These are phyloP conservation scores for Lichenostomus cassidix DNA, from an alignment of 2,113 vertebrate genomes.

Conservation along the genomic window DNA sequence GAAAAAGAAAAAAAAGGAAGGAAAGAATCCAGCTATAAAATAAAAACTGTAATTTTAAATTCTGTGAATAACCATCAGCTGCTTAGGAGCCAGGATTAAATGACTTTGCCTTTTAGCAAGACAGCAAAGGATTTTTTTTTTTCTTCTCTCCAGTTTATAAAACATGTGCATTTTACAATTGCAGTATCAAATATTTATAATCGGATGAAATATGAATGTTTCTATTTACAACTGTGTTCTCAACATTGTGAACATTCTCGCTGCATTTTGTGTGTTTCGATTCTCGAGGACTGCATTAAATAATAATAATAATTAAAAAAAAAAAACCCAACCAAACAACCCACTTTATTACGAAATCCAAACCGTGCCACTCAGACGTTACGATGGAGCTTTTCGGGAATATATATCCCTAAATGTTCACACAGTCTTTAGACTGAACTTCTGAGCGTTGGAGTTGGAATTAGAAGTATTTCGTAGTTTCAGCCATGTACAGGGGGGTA, in stretches of 20 bases:
- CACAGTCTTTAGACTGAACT: background rate
- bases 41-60: constrained; percentile 67
- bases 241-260: constrained; percentile 73
- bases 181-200: constrained; percentile 80
- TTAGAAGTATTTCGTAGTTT: background rate
- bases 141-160: constrained; percentile 60
- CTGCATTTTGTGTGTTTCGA: constrained; percentile 75
- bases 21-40: constrained; percentile 29
- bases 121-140: constrained; percentile 41
- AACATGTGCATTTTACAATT: constrained; percentile 71
- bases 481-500: background rate
- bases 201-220: constrained; percentile 77
- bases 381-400: background rate
- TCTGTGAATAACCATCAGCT: constrained; percentile 71
- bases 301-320: constrained; percentile 35
- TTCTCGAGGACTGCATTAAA: constrained; percentile 74
- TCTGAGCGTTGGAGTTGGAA: background rate
- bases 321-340: background rate
- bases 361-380: background rate
- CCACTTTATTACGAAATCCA: constrained; percentile 63
- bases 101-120: constrained; percentile 67
- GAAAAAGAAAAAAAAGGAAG: background rate
- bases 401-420: background rate
- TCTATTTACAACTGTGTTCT: constrained; percentile 74
- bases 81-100: constrained; percentile 59